phyloP scores from a whole-genome alignment of 2,797 vertebrate species.

The Rhadinocentrus ornatus region DNA sequence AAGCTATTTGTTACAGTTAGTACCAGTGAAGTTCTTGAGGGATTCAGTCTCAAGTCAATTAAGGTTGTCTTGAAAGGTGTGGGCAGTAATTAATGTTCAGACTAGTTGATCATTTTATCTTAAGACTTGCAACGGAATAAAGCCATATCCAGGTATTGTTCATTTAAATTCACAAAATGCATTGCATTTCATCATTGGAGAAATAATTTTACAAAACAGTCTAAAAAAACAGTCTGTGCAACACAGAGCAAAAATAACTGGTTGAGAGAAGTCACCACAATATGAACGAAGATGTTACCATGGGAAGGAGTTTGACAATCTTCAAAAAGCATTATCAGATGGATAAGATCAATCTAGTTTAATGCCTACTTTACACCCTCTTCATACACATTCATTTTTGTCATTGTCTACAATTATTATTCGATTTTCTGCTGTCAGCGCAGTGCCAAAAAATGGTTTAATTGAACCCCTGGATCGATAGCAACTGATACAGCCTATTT shows the following conservation, averaged over 20 bases:
- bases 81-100: conserved; percentile 45
- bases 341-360: conserved; percentile 63
- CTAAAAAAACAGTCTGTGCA: neutral
- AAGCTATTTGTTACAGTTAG: conserved; percentile 43
- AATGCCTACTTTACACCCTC: conserved; percentile 60
- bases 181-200: neutral
- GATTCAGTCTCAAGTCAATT: conserved; percentile 45
- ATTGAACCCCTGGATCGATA: conserved; percentile 75
- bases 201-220: neutral
- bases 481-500: conserved; percentile 68
- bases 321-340: conserved; percentile 51
- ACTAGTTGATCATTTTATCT: conserved; percentile 34
- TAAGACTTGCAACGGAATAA: conserved; percentile 2
- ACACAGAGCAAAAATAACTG: conserved; percentile 10
- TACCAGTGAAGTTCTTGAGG: conserved; percentile 29
- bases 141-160: conserved; percentile 29
- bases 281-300: conserved; percentile 22
- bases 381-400: conserved; percentile 59
- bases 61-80: conserved; percentile 59
- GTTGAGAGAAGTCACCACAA: conserved; percentile 22
- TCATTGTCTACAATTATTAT: conserved; percentile 72
- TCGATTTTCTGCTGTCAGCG: conserved; percentile 67
- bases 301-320: conserved; percentile 34
- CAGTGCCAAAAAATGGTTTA: conserved; percentile 73
- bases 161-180: neutral